Evolutionary conservation across 2,888 invertebrate genomes (phyloP).

Genomic region (Steromphala cineraria): DNA sequence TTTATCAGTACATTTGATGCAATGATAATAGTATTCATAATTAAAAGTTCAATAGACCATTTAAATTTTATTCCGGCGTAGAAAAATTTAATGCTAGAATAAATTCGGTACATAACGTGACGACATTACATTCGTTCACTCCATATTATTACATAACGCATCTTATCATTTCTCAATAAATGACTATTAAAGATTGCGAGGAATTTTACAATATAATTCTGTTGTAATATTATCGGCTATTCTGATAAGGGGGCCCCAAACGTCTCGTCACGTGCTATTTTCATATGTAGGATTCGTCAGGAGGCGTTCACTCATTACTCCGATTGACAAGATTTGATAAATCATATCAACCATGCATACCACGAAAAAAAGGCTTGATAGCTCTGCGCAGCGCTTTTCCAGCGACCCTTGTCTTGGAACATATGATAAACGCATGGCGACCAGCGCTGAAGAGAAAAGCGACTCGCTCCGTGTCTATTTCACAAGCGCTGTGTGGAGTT

Average conservation of each 20-base stretch:
- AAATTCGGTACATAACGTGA: no score
- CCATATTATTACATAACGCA: no score
- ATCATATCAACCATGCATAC: constrained; percentile 7
- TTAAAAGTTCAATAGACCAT: no score
- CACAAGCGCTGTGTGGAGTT: neutral
- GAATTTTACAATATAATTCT: no score
- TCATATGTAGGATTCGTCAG: neutral
- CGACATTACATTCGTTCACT: no score
- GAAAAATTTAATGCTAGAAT: no score
- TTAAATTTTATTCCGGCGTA: no score
- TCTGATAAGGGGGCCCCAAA: neutral
- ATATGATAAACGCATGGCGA: neutral
- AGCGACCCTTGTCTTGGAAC: neutral
- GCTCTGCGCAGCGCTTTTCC: neutral
- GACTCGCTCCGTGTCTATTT: neutral
- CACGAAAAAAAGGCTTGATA: neutral
- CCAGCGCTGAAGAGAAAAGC: neutral
- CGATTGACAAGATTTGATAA: neutral
- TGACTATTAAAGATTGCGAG: no score
- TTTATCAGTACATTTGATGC: no score
- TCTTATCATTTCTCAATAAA: no score
- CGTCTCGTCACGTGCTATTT: neutral
- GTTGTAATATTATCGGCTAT: no score
- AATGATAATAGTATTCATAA: no score
- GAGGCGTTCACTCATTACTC: neutral